Evolutionary conservation across 2,888 invertebrate genomes (phyloP), one percentile per base, ranked within the genome.

Genomic region (Anarsia innoxiella): DNA sequence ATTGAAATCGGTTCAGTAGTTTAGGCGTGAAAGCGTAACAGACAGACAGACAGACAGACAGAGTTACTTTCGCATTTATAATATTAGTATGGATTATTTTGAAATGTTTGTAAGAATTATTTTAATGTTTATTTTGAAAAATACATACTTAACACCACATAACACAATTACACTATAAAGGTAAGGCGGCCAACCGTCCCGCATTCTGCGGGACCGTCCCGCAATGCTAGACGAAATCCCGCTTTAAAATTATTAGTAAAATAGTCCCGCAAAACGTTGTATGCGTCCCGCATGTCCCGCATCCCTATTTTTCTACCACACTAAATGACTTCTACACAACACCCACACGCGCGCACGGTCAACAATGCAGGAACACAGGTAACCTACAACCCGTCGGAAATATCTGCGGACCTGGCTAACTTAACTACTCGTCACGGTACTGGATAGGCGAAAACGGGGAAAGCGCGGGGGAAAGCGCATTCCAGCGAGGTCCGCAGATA

Each of bases 161-260:
- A n/a, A n/a, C n/a, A n/a, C n/a, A n/a, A n/a, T n/a, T n/a, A n/a
- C n/a, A n/a, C n/a, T n/a, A n/a, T n/a, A n/a, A n/a, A n/a, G n/a
- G n/a, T 19, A 19, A 19, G 19, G 34, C 13, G 13, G 34, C 34
- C 26, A 34, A 34, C 19, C 19, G 19, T 19, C 19, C 19, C 19
- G 19, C 19, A 19, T 19, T 19, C 3, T 19, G 19, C 19, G 19
- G 19, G 19, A 19, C 19, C 4, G 19, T 19, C 19, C 19, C 19
- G 19, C 4, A 19, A 19, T 19, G 19, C 3, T 8, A 3, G 19
- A 5, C 8, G 19, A 5, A 19, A 19, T 19, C 19, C 19, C 19
- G 19, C 19, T 5, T 19, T 19, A 8, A 3, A 19, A 19, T 19
- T 5, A 5, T 19, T 19, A 19, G 8, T 19, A 19, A 19, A 19